phyloP scores from a whole-genome alignment of 2,797 vertebrate species.

The Megalops cyprinoides region DNA sequence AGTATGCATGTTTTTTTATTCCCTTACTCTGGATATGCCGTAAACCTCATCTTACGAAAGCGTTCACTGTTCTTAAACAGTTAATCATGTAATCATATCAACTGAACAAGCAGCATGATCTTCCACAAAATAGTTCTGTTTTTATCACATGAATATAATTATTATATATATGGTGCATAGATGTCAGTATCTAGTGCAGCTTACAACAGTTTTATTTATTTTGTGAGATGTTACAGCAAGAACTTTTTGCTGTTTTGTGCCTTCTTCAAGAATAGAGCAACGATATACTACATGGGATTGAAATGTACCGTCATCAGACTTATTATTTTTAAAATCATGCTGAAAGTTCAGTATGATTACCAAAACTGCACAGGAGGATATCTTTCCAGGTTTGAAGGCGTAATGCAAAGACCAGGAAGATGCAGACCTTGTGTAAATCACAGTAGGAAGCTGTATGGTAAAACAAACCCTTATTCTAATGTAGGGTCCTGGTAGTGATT shows the following conservation, averaged over 20 bases:
- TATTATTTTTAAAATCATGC: too few relatives aligned
- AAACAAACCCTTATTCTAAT: not conserved
- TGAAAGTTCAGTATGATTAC: not conserved
- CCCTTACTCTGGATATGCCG: too few relatives aligned
- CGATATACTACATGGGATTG: not conserved
- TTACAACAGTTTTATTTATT: too few relatives aligned
- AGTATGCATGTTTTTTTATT: too few relatives aligned
- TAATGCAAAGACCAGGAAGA: not conserved
- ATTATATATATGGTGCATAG: not conserved
- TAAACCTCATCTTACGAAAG: too few relatives aligned
- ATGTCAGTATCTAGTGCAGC: too few relatives aligned
- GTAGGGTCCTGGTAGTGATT: not conserved
- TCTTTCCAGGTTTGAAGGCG: not conserved
- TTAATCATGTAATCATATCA: too few relatives aligned
- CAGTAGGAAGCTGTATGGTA: not conserved
- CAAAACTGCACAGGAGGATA: not conserved
- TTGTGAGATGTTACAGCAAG: too few relatives aligned
- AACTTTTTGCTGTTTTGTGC: not conserved
- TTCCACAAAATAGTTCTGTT: too few relatives aligned
- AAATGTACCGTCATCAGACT: not conserved
- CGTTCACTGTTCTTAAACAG: too few relatives aligned
- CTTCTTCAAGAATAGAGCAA: not conserved
- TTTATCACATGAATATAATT: too few relatives aligned
- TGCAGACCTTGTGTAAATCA: not conserved
- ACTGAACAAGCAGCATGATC: too few relatives aligned